Evolutionary conservation across 2,113 vertebrate species (phyloP), one percentile per base, ranked within the genome.

Genomic region (Alouatta palliata): DNA sequence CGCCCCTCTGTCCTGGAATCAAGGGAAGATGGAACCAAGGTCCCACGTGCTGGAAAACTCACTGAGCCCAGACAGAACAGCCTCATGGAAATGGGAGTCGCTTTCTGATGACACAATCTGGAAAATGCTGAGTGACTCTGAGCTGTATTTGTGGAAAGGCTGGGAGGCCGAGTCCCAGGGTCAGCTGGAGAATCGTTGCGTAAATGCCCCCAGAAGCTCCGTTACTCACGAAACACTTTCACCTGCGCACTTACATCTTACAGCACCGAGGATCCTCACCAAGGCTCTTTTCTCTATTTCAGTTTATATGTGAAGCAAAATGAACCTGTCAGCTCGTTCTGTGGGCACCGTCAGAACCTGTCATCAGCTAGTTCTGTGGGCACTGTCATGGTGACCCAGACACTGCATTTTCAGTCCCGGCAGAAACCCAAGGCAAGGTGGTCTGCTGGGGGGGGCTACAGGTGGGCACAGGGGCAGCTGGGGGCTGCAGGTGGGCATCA

Each of bases 41-140:
- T 2, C 9, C 8, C 45, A 2, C 0, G 13, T 66, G 61, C 14
- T 90, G 58, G 32, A 49, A 21, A 58, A 17, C 35, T 25, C 27
- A 8, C 14, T 9, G 56, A 70, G 9, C 19, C 11, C 32, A n/a
- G 86, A 27, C 25, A 47, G 11, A 13, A 6, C 20, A 13, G 47
- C 14, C 10, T 2, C 1, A 19, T 2, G 79, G 6, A 19, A 43
- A 2, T 0, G 3, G 58, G 43, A 40, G 10, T 19, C 8, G 19
- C 54, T 47, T 11, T 77, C 40, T 19, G 49, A 19, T 1, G 0
- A 17, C 40, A 32, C 37, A 1, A 11, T 5, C 16, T 2, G 27
- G 68, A 75, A 82, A 52, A 13, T 8, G 19, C 73, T 14, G 9
- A 14, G 27, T 8, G 8, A 37, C 77, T 25, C 4, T 10, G 30